Conservation (phyloP, 2,888 invertebrate species). For the Chloroclysta siterata region DNA sequence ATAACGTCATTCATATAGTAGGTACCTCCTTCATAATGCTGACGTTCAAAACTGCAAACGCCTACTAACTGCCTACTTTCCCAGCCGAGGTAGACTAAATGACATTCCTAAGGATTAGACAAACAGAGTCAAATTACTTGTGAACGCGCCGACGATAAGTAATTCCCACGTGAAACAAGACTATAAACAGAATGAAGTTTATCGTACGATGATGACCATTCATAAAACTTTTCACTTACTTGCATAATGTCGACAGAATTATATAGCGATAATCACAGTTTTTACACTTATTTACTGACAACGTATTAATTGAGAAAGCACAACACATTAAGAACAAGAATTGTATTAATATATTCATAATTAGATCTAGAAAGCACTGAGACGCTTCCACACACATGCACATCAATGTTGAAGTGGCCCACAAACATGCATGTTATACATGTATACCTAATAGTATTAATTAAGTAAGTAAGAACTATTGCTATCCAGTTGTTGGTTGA, state of each 20-base stretch:
- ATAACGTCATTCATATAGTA: background rate
- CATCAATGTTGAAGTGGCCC: slow-evolving; percentile 18
- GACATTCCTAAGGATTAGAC: slow-evolving; percentile 36
- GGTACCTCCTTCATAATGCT: slow-evolving; percentile 28
- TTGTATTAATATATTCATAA: slow-evolving; percentile 39
- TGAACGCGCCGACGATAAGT: slow-evolving; percentile 43
- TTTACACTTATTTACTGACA: slow-evolving; percentile 35
- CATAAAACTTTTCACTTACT: slow-evolving; percentile 36
- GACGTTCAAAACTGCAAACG: slow-evolving; percentile 45
- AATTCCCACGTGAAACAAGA: slow-evolving; percentile 56
- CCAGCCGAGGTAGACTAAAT: slow-evolving; percentile 54
- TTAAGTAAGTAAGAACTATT: slow-evolving; percentile 28
- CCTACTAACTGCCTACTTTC: slow-evolving; percentile 46
- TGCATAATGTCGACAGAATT: slow-evolving; percentile 32
- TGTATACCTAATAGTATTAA: slow-evolving; percentile 2
- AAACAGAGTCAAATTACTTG: slow-evolving; percentile 52
- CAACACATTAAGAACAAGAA: slow-evolving; percentile 39
- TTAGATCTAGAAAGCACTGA: slow-evolving; percentile 20
- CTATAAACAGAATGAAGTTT: slow-evolving; percentile 12
- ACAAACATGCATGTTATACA: slow-evolving; percentile 3
- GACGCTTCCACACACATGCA: slow-evolving; percentile 3
- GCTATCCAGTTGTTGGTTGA: slow-evolving; percentile 34
- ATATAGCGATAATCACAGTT: slow-evolving; percentile 40
- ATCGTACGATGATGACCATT: slow-evolving; percentile 30
- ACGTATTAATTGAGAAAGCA: slow-evolving; percentile 35